Percentiles rank a stretch among this genome's conserved stretches.
Conservation (phyloP, 2,113 vertebrate species). For the Osmerus mordax region DNA sequence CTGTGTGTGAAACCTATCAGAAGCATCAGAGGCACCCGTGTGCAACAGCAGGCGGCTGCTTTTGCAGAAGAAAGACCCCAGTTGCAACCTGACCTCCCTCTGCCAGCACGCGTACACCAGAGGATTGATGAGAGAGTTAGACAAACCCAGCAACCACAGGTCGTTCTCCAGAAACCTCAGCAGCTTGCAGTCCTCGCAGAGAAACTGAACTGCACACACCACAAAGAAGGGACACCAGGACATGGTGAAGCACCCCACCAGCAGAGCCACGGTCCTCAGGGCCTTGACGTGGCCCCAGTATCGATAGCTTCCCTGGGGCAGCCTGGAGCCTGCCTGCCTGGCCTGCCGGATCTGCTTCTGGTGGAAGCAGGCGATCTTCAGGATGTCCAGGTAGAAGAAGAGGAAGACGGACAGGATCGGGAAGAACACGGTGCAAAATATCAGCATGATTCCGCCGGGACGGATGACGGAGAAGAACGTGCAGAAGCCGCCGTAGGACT, state of each 20-base stretch:
- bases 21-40: neutral
- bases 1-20: neutral
- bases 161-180: constrained; percentile 75
- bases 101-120: constrained; percentile 88
- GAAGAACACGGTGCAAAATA: constrained; percentile 81
- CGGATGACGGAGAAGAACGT: constrained; percentile 81
- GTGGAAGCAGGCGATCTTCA: constrained; percentile 82
- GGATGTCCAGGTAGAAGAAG: constrained; percentile 90
- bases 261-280: constrained; percentile 77
- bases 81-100: constrained; percentile 78
- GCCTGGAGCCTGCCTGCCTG: constrained; percentile 56
- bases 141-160: constrained; percentile 84
- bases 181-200: constrained; percentile 72
- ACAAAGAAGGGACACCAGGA: constrained; percentile 88
- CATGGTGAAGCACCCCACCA: constrained; percentile 81
- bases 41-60: constrained; percentile 9
- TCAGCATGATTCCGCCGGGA: constrained; percentile 69
- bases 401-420: constrained; percentile 77
- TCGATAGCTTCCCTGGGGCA: constrained; percentile 17
- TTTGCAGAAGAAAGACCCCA: constrained; percentile 70
- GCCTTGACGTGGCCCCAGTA: constrained; percentile 79
- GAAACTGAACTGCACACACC: constrained; percentile 72
- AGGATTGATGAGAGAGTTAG: constrained; percentile 87
- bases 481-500: constrained; percentile 59
- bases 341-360: constrained; percentile 77